A percentile compares a stretch with the other conserved stretches of the same genome.
Evolutionary conservation across 2,888 invertebrate genomes (phyloP).

Genomic region (Linnaemya tessellans): DNA sequence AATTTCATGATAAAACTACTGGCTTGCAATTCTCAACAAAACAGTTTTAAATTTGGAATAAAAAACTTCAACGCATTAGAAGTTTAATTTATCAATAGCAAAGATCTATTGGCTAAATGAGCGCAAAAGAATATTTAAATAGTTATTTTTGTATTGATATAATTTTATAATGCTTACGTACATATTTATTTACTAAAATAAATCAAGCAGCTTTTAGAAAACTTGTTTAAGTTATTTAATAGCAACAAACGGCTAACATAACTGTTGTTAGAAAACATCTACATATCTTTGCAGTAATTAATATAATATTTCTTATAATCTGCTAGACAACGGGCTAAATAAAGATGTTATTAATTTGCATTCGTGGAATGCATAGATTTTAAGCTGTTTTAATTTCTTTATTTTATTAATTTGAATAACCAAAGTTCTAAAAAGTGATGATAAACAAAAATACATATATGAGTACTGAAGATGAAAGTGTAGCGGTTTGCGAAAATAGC

Average conservation of each 20-base stretch:
- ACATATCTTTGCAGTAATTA: not conserved
- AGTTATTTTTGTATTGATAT: not conserved
- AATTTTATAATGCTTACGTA: not conserved
- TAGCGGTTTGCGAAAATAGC: no score
- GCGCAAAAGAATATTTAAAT: not conserved
- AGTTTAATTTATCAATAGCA: not conserved
- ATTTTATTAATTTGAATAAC: not conserved
- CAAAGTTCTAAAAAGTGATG: no score
- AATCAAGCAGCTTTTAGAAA: not conserved
- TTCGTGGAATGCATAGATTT: not conserved
- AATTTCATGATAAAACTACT: no score
- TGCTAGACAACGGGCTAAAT: not conserved
- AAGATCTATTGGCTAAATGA: not conserved
- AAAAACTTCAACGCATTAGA: not conserved
- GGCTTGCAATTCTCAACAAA: no score
- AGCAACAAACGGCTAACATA: not conserved
- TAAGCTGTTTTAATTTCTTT: not conserved
- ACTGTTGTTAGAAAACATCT: not conserved
- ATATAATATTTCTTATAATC: not conserved
- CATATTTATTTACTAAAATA: not conserved
- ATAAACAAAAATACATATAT: no score
- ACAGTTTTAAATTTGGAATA: no score
- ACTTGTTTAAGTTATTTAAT: not conserved
- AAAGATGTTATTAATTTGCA: not conserved
- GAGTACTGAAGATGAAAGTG: no score